Evolutionary conservation across 2,888 invertebrate species (phyloP).

Genomic region (Ditylenchus weischeri): DNA sequence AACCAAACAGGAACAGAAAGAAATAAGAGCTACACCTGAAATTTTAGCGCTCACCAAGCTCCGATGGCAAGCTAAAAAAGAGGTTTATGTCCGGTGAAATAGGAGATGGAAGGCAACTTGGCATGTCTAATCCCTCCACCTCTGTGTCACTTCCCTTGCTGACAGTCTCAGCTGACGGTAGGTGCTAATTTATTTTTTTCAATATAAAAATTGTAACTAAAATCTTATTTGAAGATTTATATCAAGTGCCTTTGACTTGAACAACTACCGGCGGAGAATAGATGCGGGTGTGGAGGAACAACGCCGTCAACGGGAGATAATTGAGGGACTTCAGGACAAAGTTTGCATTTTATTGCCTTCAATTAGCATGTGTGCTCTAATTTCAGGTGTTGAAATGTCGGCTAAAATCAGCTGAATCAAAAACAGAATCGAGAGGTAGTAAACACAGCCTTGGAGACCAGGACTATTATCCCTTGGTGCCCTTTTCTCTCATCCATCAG

Average conservation of each 20-base stretch:
- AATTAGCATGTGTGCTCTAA: neutral
- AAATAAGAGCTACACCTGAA: neutral
- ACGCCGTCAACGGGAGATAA: constrained; percentile 19
- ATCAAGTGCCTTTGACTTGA: constrained; percentile 6
- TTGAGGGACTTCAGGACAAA: constrained; percentile 19
- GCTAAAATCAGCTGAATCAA: neutral
- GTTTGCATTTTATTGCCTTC: neutral
- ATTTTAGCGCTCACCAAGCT: neutral
- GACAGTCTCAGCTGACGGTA: constrained; percentile 4
- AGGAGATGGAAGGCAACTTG: neutral
- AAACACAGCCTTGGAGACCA: too few species aligned
- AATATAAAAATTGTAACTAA: neutral
- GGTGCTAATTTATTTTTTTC: neutral
- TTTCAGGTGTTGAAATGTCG: constrained; percentile 9
- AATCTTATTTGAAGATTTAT: neutral
- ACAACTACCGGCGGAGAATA: neutral
- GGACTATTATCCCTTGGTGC: too few species aligned
- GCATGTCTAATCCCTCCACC: neutral
- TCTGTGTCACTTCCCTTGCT: constrained; percentile 1
- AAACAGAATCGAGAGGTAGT: too few species aligned
- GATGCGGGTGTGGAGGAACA: constrained; percentile 17
- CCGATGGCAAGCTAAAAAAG: too few species aligned
- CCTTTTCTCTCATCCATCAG: too few species aligned
- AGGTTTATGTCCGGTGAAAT: constrained; percentile 3
- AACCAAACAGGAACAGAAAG: too few species aligned